Evolutionary conservation across 2,797 vertebrate genomes (phyloP).

Genomic region (Gobionotothen gibberifrons): DNA sequence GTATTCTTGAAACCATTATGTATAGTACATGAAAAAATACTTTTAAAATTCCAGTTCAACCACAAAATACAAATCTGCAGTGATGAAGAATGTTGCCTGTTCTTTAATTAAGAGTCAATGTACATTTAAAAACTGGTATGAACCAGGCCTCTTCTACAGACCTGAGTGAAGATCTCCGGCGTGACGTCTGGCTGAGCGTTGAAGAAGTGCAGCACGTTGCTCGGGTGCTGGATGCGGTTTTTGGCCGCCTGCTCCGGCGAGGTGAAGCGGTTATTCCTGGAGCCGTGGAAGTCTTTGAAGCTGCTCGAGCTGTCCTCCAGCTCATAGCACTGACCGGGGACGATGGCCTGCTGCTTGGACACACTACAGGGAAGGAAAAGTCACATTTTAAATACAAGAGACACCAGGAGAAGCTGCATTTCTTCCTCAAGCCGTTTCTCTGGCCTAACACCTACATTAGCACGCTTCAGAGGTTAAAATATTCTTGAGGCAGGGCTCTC

Average conservation of each 20-base stretch:
- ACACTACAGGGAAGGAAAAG: conserved; percentile 78
- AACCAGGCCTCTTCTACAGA: conserved; percentile 45
- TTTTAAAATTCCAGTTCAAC: not conserved
- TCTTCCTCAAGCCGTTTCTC: not conserved
- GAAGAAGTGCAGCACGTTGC: conserved; percentile 96
- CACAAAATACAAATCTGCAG: not conserved
- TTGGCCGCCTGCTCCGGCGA: conserved; percentile 95
- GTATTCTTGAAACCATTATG: not conserved
- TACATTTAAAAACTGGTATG: not conserved
- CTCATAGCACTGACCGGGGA: conserved; percentile 94
- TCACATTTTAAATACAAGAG: not conserved
- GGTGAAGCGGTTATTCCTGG: conserved; percentile 94
- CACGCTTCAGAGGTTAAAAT: not conserved
- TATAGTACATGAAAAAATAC: not conserved
- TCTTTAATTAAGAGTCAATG: not conserved
- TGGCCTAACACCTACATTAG: not conserved
- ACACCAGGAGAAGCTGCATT: not conserved
- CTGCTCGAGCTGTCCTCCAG: conserved; percentile 92
- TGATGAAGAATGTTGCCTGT: not conserved
- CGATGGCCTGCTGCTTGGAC: conserved; percentile 95
- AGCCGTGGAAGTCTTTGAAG: conserved; percentile 95
- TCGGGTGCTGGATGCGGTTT: conserved; percentile 96
- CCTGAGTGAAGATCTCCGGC: conserved; percentile 90
- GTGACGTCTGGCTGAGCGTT: conserved; percentile 93
- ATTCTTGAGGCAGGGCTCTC: too few relatives aligned